Evolutionary conservation across 2,797 vertebrate genomes (phyloP).

Genomic region (Anolis apletophallus): DNA sequence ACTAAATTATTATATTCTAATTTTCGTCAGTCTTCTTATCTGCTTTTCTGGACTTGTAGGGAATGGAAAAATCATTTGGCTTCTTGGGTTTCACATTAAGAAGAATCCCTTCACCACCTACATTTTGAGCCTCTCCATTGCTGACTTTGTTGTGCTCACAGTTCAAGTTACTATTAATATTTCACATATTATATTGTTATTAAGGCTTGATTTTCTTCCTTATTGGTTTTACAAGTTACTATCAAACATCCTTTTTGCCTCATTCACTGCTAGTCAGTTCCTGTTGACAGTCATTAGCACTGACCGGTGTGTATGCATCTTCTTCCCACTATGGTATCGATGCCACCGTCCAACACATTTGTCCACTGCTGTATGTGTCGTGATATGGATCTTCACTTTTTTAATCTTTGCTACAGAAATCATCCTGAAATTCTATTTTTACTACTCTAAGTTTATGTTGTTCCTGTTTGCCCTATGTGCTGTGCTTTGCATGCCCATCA

Average conservation of each 20-base stretch:
- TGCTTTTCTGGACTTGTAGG: neutral
- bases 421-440: too few species aligned
- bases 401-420: neutral
- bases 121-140: conserved; percentile 5
- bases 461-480: neutral
- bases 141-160: neutral
- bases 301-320: conserved; percentile 60
- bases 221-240: too few species aligned
- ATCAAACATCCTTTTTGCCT: too few species aligned
- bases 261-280: conserved; percentile 50
- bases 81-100: neutral
- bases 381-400: conserved; percentile 42
- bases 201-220: too few species aligned
- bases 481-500: conserved; percentile 14
- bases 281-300: conserved; percentile 67
- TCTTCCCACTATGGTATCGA: conserved; percentile 69
- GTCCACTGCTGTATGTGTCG: conserved; percentile 30
- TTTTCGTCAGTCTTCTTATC: neutral
- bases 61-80: conserved; percentile 3
- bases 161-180: neutral
- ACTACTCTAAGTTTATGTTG: too few species aligned
- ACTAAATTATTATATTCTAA: too few species aligned
- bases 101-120: conserved; percentile 6
- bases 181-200: too few species aligned
- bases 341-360: conserved; percentile 47